phyloP scores from a whole-genome alignment of 2,113 vertebrate species.

The Hydrolagus affinis region DNA sequence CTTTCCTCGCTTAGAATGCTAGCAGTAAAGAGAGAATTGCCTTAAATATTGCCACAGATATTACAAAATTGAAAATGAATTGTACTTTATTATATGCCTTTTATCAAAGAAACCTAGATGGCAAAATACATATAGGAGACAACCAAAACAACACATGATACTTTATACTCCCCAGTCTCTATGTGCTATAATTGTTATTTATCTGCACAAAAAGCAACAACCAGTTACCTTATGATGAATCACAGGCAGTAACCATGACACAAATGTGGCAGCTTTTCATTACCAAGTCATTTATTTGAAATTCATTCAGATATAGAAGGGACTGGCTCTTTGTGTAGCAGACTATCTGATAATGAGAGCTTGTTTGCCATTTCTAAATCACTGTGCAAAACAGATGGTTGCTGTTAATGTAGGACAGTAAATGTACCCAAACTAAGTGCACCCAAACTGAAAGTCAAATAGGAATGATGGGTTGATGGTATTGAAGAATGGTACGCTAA shows the following conservation, averaged over 20 bases:
- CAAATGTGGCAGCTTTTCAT: conserved; percentile 22
- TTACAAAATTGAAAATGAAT: too few species aligned
- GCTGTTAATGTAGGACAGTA: neutral
- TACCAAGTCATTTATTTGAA: neutral
- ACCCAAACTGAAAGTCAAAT: neutral
- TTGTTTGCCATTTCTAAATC: neutral
- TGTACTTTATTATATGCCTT: neutral
- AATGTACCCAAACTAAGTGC: neutral
- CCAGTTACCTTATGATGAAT: neutral
- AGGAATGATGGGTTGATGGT: too few species aligned
- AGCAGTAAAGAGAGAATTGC: neutral
- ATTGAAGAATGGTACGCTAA: too few species aligned
- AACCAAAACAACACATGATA: neutral
- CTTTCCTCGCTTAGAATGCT: neutral
- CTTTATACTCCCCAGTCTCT: neutral
- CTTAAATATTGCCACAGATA: neutral
- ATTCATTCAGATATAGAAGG: neutral
- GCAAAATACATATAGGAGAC: neutral
- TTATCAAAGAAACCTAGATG: neutral
- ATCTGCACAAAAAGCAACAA: neutral
- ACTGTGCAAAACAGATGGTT: neutral
- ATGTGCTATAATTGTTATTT: neutral
- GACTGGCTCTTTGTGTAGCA: neutral
- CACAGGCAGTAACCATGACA: neutral
- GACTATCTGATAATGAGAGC: neutral